Evolutionary conservation across 1,140 invertebrate genomes (phyloP).

Genomic region (Patella vulgata): DNA sequence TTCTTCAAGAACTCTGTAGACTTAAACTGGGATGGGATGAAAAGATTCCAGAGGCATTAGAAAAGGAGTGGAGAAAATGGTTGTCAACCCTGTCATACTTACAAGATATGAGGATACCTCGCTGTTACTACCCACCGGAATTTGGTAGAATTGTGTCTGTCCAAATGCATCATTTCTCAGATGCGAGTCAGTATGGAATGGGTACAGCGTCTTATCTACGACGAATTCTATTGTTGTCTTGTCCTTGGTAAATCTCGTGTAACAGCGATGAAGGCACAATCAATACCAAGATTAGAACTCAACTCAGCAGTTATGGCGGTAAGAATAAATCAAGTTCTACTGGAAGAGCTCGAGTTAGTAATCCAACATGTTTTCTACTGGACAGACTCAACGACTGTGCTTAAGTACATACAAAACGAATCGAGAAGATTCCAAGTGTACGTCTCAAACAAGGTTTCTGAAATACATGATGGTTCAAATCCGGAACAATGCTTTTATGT

Average conservation of each 20-base stretch:
- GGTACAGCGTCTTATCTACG: background rate
- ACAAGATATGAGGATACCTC: background rate
- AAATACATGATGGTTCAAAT: no score
- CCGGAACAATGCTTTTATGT: background rate
- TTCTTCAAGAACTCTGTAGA: no score
- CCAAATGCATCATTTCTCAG: background rate
- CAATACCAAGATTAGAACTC: constrained; percentile 9
- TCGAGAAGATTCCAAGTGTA: background rate
- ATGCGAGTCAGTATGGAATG: constrained; percentile 10
- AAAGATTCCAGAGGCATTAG: no score
- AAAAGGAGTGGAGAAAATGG: background rate
- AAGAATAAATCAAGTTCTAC: no score
- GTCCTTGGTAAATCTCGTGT: constrained; percentile 5
- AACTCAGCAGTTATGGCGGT: constrained; percentile 6
- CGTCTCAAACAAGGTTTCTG: background rate
- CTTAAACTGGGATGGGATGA: no score
- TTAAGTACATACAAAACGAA: background rate
- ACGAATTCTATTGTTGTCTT: background rate
- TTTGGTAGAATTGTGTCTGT: constrained; percentile 63
- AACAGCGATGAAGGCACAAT: background rate
- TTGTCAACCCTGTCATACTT: background rate
- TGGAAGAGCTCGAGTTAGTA: no score
- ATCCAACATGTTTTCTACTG: no score
- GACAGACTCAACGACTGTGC: no score
- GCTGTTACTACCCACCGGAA: constrained; percentile 2